Evolutionary conservation across 2,113 vertebrate genomes (phyloP), one percentile per base, ranked within the genome.

Genomic region (Fregetta grallaria): DNA sequence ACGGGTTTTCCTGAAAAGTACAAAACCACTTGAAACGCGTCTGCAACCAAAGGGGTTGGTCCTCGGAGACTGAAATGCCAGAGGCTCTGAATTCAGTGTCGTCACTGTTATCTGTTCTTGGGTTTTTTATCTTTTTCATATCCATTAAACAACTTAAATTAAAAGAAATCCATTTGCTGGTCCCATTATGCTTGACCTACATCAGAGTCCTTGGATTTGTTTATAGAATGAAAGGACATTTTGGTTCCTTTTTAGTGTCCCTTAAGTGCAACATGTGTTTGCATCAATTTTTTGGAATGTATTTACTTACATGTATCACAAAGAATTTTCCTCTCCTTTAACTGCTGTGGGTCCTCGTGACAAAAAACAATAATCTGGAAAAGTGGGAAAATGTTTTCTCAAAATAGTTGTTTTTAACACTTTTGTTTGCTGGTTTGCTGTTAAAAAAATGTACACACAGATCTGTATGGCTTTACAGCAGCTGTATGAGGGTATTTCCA

Each of bases 11-110:
- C 65, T 86, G 15, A 65, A 82, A 90, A 90, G 45, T 68, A 40
- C 19, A 67, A 92, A 91, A 27, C 32, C 22, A 26, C 32, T 86
- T 81, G 66, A 95, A 91, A 74, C 1, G 0, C 29, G 21, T 42
- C 15, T 85, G 18, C 47, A 75, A 6, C 38, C 38, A 38, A 38
- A 38, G 38, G 38, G 38, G 38, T 38, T 38, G 38, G 66, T 81
- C 92, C 88, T 95, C 47, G 68, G 96, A 96, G 86, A 93, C 26
- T 7, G 13, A 68, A 80, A 75, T 84, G 70, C 82, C 72, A 91
- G 71, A 87, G 38, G 67, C 81, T 95, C 86, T 94, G 78, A 90
- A 89, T 92, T 79, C 78, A 75, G 9, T 86, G 49, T 92, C 44
- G 13, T 78, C n/a, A 38, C 52, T 86, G 67, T 93, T 81, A 83